Evolutionary conservation across 1,140 invertebrate species (phyloP).

Genomic region (Zeugodacus cucurbitae): DNA sequence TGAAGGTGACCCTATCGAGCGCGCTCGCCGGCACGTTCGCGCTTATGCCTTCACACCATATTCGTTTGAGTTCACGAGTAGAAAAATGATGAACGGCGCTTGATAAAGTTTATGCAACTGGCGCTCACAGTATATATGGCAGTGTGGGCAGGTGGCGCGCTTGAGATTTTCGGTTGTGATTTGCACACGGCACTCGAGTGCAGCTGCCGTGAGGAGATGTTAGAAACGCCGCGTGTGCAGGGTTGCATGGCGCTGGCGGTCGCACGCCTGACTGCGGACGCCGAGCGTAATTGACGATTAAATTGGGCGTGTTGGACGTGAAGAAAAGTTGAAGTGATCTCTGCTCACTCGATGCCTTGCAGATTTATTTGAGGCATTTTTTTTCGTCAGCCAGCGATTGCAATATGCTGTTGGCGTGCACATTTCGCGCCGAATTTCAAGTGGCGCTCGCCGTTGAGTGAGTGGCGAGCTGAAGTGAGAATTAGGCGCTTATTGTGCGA

Average conservation of each 20-base stretch:
- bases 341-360: neutral
- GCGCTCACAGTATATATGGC: neutral
- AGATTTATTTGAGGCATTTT: neutral
- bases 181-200: neutral
- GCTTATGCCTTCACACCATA: neutral
- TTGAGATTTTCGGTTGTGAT: neutral
- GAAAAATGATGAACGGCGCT: neutral
- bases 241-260: too few relatives aligned
- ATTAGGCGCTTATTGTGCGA: neutral
- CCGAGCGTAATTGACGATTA: conserved; percentile 31
- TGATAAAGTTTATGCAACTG: conserved; percentile 5
- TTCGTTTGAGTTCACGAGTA: neutral
- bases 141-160: neutral
- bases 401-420: neutral
- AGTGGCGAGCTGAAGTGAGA: neutral
- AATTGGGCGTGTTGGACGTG: conserved; percentile 35
- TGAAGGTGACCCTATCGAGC: neutral
- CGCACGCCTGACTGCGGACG: neutral
- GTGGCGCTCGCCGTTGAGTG: neutral
- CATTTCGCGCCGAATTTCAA: neutral
- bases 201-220: neutral
- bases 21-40: neutral
- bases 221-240: neutral
- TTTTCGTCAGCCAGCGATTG: neutral
- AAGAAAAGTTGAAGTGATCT: conserved; percentile 26